Base-by-base conservation (phyloP, 1,140 invertebrate species). In the Caenorhabditis tropicalis region DNA sequence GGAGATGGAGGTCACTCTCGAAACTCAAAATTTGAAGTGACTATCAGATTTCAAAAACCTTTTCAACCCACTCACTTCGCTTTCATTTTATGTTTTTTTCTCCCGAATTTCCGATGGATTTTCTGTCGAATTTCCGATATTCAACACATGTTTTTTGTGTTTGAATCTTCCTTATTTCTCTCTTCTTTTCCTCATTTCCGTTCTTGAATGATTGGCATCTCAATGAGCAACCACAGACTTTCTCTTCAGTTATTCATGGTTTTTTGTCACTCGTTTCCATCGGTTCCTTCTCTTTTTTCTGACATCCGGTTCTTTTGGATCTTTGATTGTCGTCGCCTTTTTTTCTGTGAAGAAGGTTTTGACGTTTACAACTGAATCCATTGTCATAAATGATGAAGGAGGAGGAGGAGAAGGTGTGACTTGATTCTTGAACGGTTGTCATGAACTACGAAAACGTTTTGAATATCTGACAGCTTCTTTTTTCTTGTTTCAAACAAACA, bases 341-440 rank as follows among this genome's bases (percentile, higher is more conserved):
- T n/a, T n/a, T 36, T 60, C 33, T 33, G 9, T 51, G 10, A 3
- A 10, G 48, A 51, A 51, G 10, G 7, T 15, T 27, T 29, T 27
- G 7, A 56, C 16, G 53, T 12, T 27, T 21, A 12, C 53, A 27
- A 19, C 15, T 27, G 2, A 9, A 15, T 0, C 48, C 48, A 51
- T 51, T n/a, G 15, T n/a, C 10, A 46, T 12, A 46, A 46, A 16
- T 4, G 19, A 10, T 46, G 19, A 16, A 16, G n/a, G n/a, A 16
- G 49, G 24, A 29, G 6, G 3, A 29, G 16, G 29, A 65, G 9
- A 36, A 65, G 19, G 29, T 65, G 58, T 65, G 58, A 36, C 58
- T 74, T 74, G 65, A 31, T 74, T 74, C 43, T 74, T 74, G 65
- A 74, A 43, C 65, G 33, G 65, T 74, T 74, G 65, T 36, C 36